Evolutionary conservation across 2,888 invertebrate species (phyloP), one percentile per base, ranked within the genome.

Genomic region (Drosophila eohydei): DNA sequence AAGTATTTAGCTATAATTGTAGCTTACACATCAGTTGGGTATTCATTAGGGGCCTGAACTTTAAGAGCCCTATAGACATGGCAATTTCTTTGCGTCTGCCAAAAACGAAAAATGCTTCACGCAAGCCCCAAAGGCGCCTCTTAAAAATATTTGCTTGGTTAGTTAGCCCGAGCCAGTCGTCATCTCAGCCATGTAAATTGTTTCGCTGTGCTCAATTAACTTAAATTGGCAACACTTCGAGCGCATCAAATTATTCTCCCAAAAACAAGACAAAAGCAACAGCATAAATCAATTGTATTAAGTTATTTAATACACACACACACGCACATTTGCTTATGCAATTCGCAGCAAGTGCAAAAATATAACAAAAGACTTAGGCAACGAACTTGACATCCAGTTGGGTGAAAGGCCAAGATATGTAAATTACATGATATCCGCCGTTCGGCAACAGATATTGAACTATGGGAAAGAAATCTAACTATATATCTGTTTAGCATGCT

Each of bases 291-390:
- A 85, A 78, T 81, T 74, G 56, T 74, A 73, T 82, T 81, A 76
- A 76, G 74, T 67, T 78, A 82, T 83, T 79, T 66, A 81, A 77
- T 71, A 69, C 79, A 81, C 60, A 67, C 66, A 71, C 72, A 73
- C 40, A 69, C n/a, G n/a, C 67, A 58, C 7, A 8, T 57, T 62
- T 43, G n/a, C 12, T 74, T 62, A 51, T 60, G 69, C 63, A 80
- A 81, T 63, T 55, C 30, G 26, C 65, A 58, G 52, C 43, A 58
- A 61, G 38, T 43, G 69, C 61, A 55, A 48, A 16, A 40, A 14
- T 36, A 5, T 65, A 84, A 81, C 83, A 44, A 88, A 91, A 85
- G 89, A 90, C 88, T 90, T 71, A 85, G 79, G 74, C 74, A 74
- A 80, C 83, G 71, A 91, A 83, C 90, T 80, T 83, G 86, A 54